Base-by-base conservation (phyloP, 2,797 vertebrate genomes). In the Lithobates sylvaticus region DNA sequence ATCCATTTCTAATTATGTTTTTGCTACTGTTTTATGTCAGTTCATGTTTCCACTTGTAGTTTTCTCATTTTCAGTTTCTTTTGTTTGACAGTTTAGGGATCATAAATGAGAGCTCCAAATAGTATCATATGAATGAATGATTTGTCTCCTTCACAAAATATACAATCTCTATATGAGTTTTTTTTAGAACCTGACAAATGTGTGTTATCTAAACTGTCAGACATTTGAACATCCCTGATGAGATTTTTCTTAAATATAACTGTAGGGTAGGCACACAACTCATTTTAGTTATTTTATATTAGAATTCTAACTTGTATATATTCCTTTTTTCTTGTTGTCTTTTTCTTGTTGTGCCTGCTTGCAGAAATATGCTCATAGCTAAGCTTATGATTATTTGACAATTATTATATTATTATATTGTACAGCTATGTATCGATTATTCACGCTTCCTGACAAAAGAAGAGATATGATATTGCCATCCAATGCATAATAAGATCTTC, bases 211-310 rank as follows among this genome's bases (percentile, higher is more conserved):
- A 65, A 65, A 26, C 61, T 65, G n/a, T 65, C 61, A 65, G 61
- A 26, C 61, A 65, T 65, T 65, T 65, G 23, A 65, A 65, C 61
- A 65, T 65, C n/a, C 23, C 23, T 65, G 61, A 65, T 65, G 61
- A 65, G n/a, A 65, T 65, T 65, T 65, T 65, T 65, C 61, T 65
- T 65, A 65, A 18, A 65, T 65, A 65, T n/a, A 65, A 65, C n/a
- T 26, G 8, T 26, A 65, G 16, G 58, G 21, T 26, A 65, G 16
- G 58, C 23, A 61, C 7, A 12, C 7, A 6, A 5, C n/a, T 26
- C n/a, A 12, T 15, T 26, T 26, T 8, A 9, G n/a, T 26, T 9
- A n/a, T 65, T 26, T 26, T n/a, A n/a, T 10, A 10, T 65, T 26
- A 9, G 3, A 12, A 65, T 65, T 65, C 23, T 65, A 65, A 9